Evolutionary conservation across 2,113 vertebrate genomes (phyloP), one percentile per base, ranked within the genome.

Genomic region (Prochilodus magdalenae): DNA sequence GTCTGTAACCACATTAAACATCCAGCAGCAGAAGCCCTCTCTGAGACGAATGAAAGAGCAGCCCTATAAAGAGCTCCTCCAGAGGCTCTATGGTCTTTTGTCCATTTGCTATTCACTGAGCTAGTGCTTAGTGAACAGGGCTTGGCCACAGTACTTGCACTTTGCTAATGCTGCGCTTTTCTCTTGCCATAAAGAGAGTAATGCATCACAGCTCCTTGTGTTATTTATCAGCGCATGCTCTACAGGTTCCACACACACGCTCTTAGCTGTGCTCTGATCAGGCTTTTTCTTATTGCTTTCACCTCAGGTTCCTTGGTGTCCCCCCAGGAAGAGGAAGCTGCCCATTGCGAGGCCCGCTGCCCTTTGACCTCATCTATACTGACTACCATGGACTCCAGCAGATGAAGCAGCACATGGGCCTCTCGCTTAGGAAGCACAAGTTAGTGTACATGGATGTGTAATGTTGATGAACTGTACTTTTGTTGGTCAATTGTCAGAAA

Each of bases 361-460:
- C 96, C 75, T 99, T 99, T 0, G 97, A 99, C 93, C 96, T 99
- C 88, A 96, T 99, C 88, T 99, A 99, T 91, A 99, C 98, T 0
- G 98, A 99, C 92, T 99, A 99, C 91, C 98, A 98, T 0, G 98
- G 98, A 24, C 89, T 99, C 59, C 96, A 98, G 89, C 98, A 99
- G 86, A 98, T 99, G 97, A 98, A 96, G 84, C 97, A 97, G 87
- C 95, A 98, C 92, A 97, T 99, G 98, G 97, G 98, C 10, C 95
- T 99, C 49, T 99, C 98, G 33, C 96, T 99, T 85, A 96, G 92
- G 89, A 97, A 96, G 89, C 96, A 99, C 95, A 96, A 97, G 98
- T 99, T 75, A 95, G 96, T 86, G 20, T 20, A 20, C 20, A 55
- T 55, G 20, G 22, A 55, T 55, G 53, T 55, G 20, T 5, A 55